Evolutionary conservation across 2,797 vertebrate species (phyloP).

Genomic region (Nyctibius grandis): DNA sequence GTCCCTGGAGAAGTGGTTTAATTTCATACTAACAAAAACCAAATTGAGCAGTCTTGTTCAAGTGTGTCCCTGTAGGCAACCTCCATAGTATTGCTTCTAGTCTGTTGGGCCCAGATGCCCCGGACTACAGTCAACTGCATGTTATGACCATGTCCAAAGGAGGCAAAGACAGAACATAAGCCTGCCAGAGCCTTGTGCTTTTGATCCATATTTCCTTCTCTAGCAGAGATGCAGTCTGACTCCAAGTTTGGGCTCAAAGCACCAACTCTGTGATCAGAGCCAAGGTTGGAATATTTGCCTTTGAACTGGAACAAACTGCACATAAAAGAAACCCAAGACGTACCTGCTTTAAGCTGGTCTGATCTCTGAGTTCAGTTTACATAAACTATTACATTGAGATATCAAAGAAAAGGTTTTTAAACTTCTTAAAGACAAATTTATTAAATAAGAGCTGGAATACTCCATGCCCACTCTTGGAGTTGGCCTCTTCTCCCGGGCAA

Average conservation of each 20-base stretch:
- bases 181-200: not conserved
- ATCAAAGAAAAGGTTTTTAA: not conserved
- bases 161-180: not conserved
- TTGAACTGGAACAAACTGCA: not conserved
- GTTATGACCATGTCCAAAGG: not conserved
- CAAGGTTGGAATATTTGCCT: not conserved
- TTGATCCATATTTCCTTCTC: not conserved
- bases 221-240: not conserved
- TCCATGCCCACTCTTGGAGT: too few species aligned
- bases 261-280: not conserved
- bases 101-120: not conserved
- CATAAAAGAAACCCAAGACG: not conserved
- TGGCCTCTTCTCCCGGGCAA: too few species aligned
- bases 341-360: not conserved
- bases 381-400: not conserved
- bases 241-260: not conserved
- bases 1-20: not conserved
- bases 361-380: not conserved
- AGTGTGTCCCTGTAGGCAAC: not conserved
- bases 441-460: not conserved
- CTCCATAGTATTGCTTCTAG: not conserved
- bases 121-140: not conserved
- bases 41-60: not conserved
- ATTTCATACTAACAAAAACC: not conserved
- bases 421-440: not conserved